phyloP scores from a whole-genome alignment of 2,888 invertebrate genomes.

The Megaustenia siamemsis region DNA sequence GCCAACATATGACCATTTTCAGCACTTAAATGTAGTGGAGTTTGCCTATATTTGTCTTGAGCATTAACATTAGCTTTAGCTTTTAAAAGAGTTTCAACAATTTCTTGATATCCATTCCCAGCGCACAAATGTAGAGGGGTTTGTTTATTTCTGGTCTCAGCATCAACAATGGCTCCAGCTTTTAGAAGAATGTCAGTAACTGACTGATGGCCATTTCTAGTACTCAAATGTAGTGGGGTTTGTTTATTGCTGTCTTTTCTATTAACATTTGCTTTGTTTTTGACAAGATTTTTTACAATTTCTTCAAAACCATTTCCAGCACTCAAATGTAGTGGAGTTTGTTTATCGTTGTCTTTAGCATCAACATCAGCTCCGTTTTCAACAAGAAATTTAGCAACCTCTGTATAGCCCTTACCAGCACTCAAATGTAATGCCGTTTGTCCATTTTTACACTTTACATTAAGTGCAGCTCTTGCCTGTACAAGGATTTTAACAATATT shows the following conservation, averaged over 20 bases:
- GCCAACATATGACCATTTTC: not conserved
- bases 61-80: not conserved
- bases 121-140: not conserved
- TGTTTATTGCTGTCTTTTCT: not conserved
- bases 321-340: not conserved
- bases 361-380: not conserved
- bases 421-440: not conserved
- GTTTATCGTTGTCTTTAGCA: not conserved
- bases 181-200: not conserved
- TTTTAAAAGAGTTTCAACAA: not conserved
- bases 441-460: not conserved
- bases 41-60: not conserved
- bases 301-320: not conserved
- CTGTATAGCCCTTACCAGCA: not conserved
- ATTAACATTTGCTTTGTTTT: not conserved
- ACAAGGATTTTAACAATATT: not conserved
- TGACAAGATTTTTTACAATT: slow-evolving; percentile 2
- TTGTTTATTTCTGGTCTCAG: not conserved
- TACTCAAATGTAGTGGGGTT: not conserved
- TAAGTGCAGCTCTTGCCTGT: not conserved
- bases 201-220: not conserved
- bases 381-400: not conserved
- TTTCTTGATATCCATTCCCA: not conserved
- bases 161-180: not conserved
- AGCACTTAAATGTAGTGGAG: not conserved